Percentiles rank a stretch among this genome's conserved stretches.
Evolutionary conservation across 2,888 invertebrate genomes (phyloP).

Genomic region (Omphaloscelis lunosa): DNA sequence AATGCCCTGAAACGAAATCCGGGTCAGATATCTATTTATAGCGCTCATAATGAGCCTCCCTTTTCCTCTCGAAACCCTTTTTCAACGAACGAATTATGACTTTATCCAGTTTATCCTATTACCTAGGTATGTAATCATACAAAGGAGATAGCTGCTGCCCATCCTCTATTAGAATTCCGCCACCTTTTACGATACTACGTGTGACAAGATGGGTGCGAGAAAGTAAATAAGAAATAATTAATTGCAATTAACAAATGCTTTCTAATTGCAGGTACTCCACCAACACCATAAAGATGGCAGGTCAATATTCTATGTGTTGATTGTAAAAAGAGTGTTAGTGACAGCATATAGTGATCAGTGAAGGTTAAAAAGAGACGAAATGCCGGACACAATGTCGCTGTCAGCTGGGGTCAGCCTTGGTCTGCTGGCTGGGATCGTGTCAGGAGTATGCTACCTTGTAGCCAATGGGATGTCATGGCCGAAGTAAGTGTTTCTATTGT

Average conservation of each 20-base stretch:
- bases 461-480: constrained; percentile 89
- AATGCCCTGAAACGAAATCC: not conserved
- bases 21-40: not conserved
- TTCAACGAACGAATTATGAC: not conserved
- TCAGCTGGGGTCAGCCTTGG: constrained; percentile 92
- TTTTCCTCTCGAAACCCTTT: not conserved
- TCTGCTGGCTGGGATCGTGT: constrained; percentile 92
- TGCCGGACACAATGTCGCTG: constrained; percentile 91
- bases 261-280: constrained; percentile 45
- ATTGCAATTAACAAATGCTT: not conserved
- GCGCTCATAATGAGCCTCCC: not conserved
- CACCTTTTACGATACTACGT: not conserved
- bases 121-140: not conserved
- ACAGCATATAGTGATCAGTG: constrained; percentile 33
- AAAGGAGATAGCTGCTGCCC: not conserved
- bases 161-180: not conserved
- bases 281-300: constrained; percentile 36
- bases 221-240: not conserved
- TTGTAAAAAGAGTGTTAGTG: constrained; percentile 33
- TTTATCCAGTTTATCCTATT: not conserved
- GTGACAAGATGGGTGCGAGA: not conserved
- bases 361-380: constrained; percentile 67
- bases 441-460: constrained; percentile 92
- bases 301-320: constrained; percentile 34
- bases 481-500: constrained; percentile 84